These are phyloP conservation scores for Pseudomyrmex flavicornis DNA, from an alignment of 1,140 invertebrate genomes.

Conservation along the genomic window DNA sequence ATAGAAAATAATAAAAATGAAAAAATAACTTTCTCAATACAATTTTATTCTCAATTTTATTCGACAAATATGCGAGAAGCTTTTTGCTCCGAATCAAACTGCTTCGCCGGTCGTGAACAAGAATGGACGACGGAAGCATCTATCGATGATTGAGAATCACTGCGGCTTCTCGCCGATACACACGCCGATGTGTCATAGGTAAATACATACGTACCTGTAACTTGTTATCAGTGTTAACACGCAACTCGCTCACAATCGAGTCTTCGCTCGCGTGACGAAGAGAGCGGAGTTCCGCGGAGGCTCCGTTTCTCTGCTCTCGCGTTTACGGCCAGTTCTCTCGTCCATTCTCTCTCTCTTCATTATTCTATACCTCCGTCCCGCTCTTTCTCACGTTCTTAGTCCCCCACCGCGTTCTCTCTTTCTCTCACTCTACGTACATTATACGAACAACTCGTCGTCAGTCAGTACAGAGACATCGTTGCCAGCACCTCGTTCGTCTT, in stretches of 20 bases:
- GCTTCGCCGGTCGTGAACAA: neutral
- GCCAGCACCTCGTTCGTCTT: conserved; percentile 56
- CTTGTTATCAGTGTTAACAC: conserved; percentile 75
- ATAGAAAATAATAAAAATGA: no score
- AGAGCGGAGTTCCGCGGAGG: conserved; percentile 5
- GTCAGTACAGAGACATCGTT: conserved; percentile 67
- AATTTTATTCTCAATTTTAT: no score
- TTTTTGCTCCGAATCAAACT: no score
- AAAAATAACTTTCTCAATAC: no score
- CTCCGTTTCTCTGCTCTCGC: conserved; percentile 31
- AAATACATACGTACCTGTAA: conserved; percentile 71
- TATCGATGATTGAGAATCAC: conserved; percentile 65
- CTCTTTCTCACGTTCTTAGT: conserved; percentile 60
- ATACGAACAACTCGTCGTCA: conserved; percentile 68
- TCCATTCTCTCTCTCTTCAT: conserved; percentile 63
- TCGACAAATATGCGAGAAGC: neutral
- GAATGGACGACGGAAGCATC: neutral
- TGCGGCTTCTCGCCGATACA: conserved; percentile 56
- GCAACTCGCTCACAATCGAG: conserved; percentile 37
- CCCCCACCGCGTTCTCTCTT: conserved; percentile 65
- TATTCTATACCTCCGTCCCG: conserved; percentile 44
- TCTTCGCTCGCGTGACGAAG: conserved; percentile 54
- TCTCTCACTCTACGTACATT: conserved; percentile 69
- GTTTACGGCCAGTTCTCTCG: conserved; percentile 59
- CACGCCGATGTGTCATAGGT: conserved; percentile 64